These are phyloP conservation scores for Sipha maydis DNA, from an alignment of 2,888 invertebrate genomes.

Conservation along the genomic window DNA sequence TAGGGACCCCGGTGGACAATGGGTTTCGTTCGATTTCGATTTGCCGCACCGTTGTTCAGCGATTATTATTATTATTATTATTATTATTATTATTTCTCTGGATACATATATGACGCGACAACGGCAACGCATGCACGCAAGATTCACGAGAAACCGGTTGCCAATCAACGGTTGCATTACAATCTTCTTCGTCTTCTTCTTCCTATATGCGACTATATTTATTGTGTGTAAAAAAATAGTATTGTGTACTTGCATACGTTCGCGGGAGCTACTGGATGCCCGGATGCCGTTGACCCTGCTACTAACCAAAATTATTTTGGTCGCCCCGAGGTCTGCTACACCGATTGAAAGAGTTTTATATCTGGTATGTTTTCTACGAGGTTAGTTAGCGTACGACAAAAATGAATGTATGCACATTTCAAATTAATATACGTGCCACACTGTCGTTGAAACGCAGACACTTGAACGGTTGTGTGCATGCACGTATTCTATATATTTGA, in stretches of 20 bases:
- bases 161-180: conserved; percentile 47
- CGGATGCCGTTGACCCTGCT: conserved; percentile 54
- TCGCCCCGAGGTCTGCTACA: not conserved
- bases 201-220: not conserved
- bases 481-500: not conserved
- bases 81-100: conserved; percentile 20
- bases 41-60: conserved; percentile 39
- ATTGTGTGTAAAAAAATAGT: not conserved
- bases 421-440: too few relatives aligned
- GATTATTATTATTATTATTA: conserved; percentile 37
- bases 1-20: conserved; percentile 45
- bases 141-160: conserved; percentile 48
- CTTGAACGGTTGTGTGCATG: too few relatives aligned
- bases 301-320: conserved; percentile 43
- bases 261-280: conserved; percentile 42
- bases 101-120: not conserved
- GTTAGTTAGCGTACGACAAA: not conserved
- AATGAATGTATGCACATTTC: too few relatives aligned
- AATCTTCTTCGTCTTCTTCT: not conserved
- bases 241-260: conserved; percentile 10
- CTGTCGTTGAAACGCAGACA: too few relatives aligned
- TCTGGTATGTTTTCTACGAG: not conserved
- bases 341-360: not conserved
- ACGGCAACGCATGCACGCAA: not conserved
- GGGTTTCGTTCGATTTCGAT: conserved; percentile 60